A percentile compares a stretch with the other conserved stretches of the same genome.
These are phyloP conservation scores for Fabriciana adippe DNA, from an alignment of 2,888 invertebrate species.

Conservation along the genomic window DNA sequence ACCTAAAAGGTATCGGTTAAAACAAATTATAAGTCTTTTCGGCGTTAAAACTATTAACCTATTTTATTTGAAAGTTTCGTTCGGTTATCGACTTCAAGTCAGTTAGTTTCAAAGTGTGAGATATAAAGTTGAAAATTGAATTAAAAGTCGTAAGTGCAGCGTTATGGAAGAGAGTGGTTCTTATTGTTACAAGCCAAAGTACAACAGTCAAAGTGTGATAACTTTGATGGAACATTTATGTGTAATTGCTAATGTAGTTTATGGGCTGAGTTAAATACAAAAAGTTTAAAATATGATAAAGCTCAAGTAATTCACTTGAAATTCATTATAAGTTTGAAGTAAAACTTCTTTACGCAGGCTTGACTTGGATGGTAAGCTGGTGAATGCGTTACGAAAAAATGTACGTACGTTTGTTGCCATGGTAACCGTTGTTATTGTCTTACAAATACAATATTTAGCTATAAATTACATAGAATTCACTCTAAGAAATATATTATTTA, in stretches of 20 bases:
- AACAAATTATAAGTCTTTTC: slow-evolving; percentile 64
- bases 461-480: too few relatives aligned
- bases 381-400: too few relatives aligned
- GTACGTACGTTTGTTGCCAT: too few relatives aligned
- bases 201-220: slow-evolving; percentile 28
- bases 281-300: too few relatives aligned
- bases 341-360: too few relatives aligned
- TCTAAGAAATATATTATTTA: too few relatives aligned
- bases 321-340: too few relatives aligned
- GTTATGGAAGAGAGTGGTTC: slow-evolving; percentile 25
- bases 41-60: slow-evolving; percentile 79
- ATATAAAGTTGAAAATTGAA: background rate
- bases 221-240: background rate
- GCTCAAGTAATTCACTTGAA: too few relatives aligned
- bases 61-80: slow-evolving; percentile 74
- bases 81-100: slow-evolving; percentile 37
- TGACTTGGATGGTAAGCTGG: too few relatives aligned
- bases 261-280: too few relatives aligned
- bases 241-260: background rate
- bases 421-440: too few relatives aligned
- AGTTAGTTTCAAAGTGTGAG: background rate
- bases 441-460: too few relatives aligned
- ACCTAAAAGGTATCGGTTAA: slow-evolving; percentile 61
- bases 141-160: slow-evolving; percentile 15
- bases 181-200: slow-evolving; percentile 31